phyloP scores from a whole-genome alignment of 1,140 invertebrate genomes.

The Chymomyza costata region DNA sequence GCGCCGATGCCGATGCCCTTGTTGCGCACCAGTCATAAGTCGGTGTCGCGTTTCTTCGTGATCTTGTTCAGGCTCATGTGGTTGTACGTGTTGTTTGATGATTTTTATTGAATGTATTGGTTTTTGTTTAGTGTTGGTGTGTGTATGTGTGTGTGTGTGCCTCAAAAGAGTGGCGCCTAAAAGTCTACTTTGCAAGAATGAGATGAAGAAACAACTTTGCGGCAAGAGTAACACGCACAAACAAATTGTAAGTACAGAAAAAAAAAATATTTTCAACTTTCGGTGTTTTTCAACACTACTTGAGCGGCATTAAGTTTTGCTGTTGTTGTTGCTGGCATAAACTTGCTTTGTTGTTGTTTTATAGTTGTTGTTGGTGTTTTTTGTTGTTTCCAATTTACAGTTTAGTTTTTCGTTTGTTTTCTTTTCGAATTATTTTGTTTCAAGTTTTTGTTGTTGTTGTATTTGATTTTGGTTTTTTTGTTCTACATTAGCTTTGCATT shows the following conservation, averaged over 20 bases:
- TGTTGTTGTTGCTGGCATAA: constrained; percentile 30
- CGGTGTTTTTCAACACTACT: constrained; percentile 27
- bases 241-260: constrained; percentile 25
- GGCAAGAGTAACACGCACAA: constrained; percentile 10
- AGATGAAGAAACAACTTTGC: constrained; percentile 21
- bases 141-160: constrained; percentile 14
- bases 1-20: constrained; percentile 43
- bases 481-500: constrained; percentile 7
- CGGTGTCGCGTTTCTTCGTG: constrained; percentile 74
- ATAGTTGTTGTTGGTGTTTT: constrained; percentile 20
- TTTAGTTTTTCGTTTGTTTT: constrained; percentile 41
- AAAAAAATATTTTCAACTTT: constrained; percentile 54
- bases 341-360: no score
- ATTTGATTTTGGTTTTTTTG: background rate
- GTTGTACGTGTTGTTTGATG: constrained; percentile 48
- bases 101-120: constrained; percentile 16
- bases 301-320: no score
- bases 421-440: constrained; percentile 24
- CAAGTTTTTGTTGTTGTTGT: constrained; percentile 25
- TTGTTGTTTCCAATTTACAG: constrained; percentile 56
- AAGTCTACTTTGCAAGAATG: constrained; percentile 60
- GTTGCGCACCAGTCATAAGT: constrained; percentile 75
- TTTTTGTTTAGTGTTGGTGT: constrained; percentile 14
- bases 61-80: constrained; percentile 74
- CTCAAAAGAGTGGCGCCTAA: constrained; percentile 55